Evolutionary conservation across 1,140 invertebrate species (phyloP).

Genomic region (Drosophila gunungcola): DNA sequence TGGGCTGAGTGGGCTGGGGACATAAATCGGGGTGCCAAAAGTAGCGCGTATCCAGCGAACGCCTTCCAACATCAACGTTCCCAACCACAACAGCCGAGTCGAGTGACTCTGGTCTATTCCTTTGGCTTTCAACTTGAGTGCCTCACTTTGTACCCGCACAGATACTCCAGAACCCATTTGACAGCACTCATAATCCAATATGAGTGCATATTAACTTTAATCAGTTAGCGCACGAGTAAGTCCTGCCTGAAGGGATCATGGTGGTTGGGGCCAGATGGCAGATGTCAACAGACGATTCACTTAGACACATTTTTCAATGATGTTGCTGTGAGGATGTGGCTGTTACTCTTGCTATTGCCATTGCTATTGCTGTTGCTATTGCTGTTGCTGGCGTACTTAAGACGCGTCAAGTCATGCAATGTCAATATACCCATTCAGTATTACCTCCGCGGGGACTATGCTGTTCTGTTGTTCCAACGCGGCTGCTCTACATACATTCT

Average conservation of each 20-base stretch:
- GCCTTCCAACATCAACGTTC: constrained; percentile 19
- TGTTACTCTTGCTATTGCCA: neutral
- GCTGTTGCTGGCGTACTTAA: constrained; percentile 47
- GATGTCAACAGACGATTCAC: constrained; percentile 63
- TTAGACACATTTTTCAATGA: constrained; percentile 72
- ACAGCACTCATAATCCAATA: constrained; percentile 62
- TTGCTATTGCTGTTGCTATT: neutral
- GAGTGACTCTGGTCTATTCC: constrained; percentile 33
- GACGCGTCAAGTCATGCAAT: constrained; percentile 58
- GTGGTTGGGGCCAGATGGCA: neutral
- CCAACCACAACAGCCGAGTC: constrained; percentile 14
- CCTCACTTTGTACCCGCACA: constrained; percentile 48
- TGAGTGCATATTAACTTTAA: constrained; percentile 79
- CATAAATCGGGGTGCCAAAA: constrained; percentile 35
- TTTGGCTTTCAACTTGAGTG: constrained; percentile 69
- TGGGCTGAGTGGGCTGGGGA: neutral
- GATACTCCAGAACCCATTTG: constrained; percentile 41
- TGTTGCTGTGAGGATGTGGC: neutral
- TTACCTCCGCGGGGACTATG: neutral
- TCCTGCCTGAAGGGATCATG: constrained; percentile 4
- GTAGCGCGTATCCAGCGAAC: constrained; percentile 49
- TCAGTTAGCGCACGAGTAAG: constrained; percentile 69
- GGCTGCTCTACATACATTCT: constrained; percentile 3
- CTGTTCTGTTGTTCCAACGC: too few relatives aligned
- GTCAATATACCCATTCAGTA: constrained; percentile 46